Evolutionary conservation across 2,797 vertebrate genomes (phyloP).

Genomic region (Dallia pectoralis): DNA sequence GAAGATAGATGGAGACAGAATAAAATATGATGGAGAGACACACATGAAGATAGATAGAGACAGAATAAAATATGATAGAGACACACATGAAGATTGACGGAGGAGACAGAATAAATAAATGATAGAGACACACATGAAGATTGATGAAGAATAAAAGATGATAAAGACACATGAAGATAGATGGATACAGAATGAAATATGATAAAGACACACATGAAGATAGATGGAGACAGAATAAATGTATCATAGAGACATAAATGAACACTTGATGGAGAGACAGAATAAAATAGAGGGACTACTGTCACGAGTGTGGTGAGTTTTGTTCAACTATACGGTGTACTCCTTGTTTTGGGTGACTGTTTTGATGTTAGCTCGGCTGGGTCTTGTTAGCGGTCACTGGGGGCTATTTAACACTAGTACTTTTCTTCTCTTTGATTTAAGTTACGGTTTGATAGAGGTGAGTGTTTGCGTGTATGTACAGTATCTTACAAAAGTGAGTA

Average conservation of each 20-base stretch:
- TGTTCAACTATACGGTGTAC: no score
- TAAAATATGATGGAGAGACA: neutral
- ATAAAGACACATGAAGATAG: neutral
- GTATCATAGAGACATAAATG: neutral
- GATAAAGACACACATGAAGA: neutral
- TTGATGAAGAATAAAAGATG: neutral
- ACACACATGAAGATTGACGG: neutral
- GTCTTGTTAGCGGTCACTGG: no score
- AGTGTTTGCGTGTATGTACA: no score
- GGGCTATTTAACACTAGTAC: no score
- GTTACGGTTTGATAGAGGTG: no score
- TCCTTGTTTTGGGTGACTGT: no score
- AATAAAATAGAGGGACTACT: no score
- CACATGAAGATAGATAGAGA: neutral
- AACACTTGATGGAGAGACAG: neutral
- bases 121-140: neutral
- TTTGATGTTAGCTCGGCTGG: no score
- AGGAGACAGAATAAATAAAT: no score
- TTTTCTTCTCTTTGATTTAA: no score
- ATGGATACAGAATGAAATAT: neutral
- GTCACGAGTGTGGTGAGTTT: no score
- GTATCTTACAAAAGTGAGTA: no score
- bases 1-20: slow-evolving; percentile 11
- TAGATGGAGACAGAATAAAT: slow-evolving; percentile 6
- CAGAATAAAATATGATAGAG: slow-evolving; percentile 5